Evolutionary conservation across 2,113 vertebrate genomes (phyloP).

Genomic region (Nipponia nippon): DNA sequence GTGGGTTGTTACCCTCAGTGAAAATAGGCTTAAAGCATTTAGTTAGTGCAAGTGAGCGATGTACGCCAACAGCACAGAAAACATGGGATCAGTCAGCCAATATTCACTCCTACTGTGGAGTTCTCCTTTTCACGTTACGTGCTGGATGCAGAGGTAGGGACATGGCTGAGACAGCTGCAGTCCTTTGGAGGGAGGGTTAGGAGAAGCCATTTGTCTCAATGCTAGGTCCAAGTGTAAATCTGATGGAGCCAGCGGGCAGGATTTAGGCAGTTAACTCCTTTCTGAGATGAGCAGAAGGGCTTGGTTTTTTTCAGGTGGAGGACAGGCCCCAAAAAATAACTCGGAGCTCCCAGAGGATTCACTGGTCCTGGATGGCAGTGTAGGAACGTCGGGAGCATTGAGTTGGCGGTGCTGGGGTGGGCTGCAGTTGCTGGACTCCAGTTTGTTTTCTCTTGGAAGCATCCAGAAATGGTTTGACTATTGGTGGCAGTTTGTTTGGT

Average conservation of each 20-base stretch:
- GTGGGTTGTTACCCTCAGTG: background rate
- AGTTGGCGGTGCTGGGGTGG: background rate
- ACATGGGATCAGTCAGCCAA: background rate
- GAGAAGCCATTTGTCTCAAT: background rate
- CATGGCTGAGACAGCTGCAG: background rate
- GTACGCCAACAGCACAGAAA: background rate
- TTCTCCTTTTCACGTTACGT: accelerated
- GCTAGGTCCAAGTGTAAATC: background rate
- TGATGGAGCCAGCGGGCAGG: accelerated
- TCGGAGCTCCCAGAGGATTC: background rate
- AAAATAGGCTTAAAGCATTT: conserved; percentile 10
- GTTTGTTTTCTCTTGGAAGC: background rate
- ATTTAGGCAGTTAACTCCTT: background rate
- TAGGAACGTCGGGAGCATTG: accelerated
- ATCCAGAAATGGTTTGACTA: background rate
- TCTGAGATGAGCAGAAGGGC: background rate
- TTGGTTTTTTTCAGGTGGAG: background rate
- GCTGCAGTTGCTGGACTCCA: background rate
- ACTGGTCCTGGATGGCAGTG: accelerated
- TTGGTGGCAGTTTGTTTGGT: background rate
- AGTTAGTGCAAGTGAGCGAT: background rate
- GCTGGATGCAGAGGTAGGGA: background rate
- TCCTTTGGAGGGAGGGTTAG: background rate
- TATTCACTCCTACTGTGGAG: background rate
- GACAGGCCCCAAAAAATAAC: background rate